Percentiles rank a stretch among this genome's conserved stretches.
phyloP scores from a whole-genome alignment of 2,888 invertebrate species.

The Abrostola triplasia region DNA sequence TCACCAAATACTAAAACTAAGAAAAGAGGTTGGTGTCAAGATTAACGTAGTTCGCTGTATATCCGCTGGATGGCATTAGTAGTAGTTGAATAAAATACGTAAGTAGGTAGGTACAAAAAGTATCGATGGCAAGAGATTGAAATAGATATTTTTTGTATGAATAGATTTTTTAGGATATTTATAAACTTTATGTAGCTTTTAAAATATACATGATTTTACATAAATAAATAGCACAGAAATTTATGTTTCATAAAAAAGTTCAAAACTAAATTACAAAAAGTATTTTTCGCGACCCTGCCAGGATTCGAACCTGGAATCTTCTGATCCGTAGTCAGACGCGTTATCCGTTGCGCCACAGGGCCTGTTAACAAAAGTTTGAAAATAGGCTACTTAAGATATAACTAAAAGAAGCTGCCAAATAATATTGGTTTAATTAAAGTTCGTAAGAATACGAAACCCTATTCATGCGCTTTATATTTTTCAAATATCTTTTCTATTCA shows the following conservation, averaged over 20 bases:
- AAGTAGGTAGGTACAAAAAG: background rate
- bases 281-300: conserved; percentile 85
- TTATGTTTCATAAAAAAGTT: conserved; percentile 29
- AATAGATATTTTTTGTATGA: background rate
- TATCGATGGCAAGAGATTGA: no score
- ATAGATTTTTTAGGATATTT: background rate
- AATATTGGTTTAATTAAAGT: no score
- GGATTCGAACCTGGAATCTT: conserved; percentile 91
- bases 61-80: background rate
- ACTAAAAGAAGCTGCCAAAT: conserved; percentile 1
- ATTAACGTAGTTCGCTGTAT: background rate
- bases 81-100: background rate
- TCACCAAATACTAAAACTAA: background rate
- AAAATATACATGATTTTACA: no score
- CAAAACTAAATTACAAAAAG: conserved; percentile 45
- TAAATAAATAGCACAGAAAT: background rate
- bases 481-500: conserved; percentile 22
- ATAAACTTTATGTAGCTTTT: background rate
- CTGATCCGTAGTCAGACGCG: conserved; percentile 92
- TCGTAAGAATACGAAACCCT: no score
- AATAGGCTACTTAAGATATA: conserved; percentile 47
- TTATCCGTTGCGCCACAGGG: conserved; percentile 91
- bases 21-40: background rate
- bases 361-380: conserved; percentile 55
- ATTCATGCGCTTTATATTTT: background rate